Evolutionary conservation across 92 coral and sea anemone species (phyloP), one percentile per base, ranked within the genome.

Genomic region (Parazoanthus darwini): DNA sequence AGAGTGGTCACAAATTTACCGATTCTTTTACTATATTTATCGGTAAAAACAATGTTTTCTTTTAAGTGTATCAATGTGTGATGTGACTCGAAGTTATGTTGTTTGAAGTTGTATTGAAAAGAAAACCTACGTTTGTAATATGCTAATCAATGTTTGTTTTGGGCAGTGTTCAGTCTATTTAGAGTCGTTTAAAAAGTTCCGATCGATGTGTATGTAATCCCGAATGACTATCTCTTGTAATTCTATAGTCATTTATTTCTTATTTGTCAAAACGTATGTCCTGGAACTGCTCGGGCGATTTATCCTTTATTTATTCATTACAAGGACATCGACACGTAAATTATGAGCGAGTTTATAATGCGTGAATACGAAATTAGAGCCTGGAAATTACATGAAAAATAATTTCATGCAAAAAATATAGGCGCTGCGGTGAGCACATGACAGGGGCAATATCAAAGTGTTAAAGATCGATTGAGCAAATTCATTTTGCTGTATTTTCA

Each of bases 151-250:
- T 82, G 76, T 63, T 37, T 38, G 10, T 66, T 65, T 82, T 18
- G 22, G 37, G 44, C 74, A 66, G 35, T 66, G 76, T 82, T 65
- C 66, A 66, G 44, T 82, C 73, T 82, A 82, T 65, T 78, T 65
- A 82, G 22, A 65, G 58, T 65, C 74, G 56, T 82, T 82, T 82
- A 66, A 82, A 29, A 29, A 76, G 18, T 2, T 82, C 77, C 36
- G 56, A 44, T n/a, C 33, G 42, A n/a, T 63, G 58, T 43, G 38
- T 7, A 65, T 63, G 13, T 38, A 66, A 65, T 63, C 43, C 72
- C 51, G 35, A 81, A 81, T 65, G 74, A 38, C 58, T 39, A 63
- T 37, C 46, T n/a, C 54, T 65, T 82, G 66, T 65, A 76, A 16
- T 65, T 66, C 8, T 11, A 63, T 36, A 65, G 36, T 36, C 35